Percentiles rank a stretch among this genome's conserved stretches.
Conservation (phyloP, 2,113 vertebrate genomes). For the Chascanopsetta lugubris region DNA sequence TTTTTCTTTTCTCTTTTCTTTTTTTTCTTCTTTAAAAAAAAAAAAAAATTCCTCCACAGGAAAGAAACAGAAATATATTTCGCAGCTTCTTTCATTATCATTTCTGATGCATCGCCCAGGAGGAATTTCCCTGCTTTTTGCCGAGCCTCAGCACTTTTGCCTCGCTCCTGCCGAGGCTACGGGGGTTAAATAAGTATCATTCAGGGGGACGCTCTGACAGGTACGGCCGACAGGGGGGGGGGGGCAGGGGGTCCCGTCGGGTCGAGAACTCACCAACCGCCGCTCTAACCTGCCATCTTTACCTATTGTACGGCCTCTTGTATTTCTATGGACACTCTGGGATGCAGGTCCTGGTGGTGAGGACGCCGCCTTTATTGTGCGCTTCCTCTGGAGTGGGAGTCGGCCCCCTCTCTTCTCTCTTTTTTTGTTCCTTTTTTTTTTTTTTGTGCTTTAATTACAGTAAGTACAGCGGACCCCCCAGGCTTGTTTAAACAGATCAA, state of each 20-base stretch:
- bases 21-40: too few species aligned
- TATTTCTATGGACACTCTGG: slow-evolving; percentile 49
- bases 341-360: slow-evolving; percentile 49
- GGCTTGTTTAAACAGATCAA: slow-evolving; percentile 80
- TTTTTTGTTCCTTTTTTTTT: too few species aligned
- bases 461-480: slow-evolving; percentile 75
- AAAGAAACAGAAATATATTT: slow-evolving; percentile 41
- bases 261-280: slow-evolving; percentile 37
- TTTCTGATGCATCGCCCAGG: slow-evolving; percentile 58
- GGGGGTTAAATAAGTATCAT: slow-evolving; percentile 54
- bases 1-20: too few species aligned
- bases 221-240: slow-evolving; percentile 20
- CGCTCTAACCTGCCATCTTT: slow-evolving; percentile 47
- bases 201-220: slow-evolving; percentile 33
- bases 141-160: slow-evolving; percentile 73
- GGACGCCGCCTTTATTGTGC: slow-evolving; percentile 60
- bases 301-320: slow-evolving; percentile 39
- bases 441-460: slow-evolving; percentile 79
- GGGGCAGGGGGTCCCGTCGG: slow-evolving; percentile 19
- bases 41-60: too few species aligned
- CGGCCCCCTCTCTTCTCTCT: too few species aligned
- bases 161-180: slow-evolving; percentile 41
- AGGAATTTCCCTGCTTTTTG: slow-evolving; percentile 54
- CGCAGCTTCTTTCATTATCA: slow-evolving; percentile 61
- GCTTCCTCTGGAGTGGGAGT: slow-evolving; percentile 56